Evolutionary conservation across 1,140 invertebrate species (phyloP), one percentile per base, ranked within the genome.

Genomic region (Agraylea sexmaculata): DNA sequence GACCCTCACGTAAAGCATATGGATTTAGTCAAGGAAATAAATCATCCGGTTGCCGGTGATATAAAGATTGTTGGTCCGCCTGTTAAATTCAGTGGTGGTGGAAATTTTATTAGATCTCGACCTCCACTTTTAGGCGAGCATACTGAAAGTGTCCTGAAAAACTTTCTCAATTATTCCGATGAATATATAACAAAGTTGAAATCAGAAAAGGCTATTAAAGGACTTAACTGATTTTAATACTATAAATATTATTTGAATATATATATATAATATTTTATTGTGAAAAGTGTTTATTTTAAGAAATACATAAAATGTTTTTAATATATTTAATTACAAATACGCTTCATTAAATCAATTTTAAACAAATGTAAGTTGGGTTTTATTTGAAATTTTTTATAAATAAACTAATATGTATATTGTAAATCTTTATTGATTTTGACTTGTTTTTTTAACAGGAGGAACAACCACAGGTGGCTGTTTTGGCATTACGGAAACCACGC

Each of bases 71-170:
- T 93, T 3, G 88, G 84, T 1, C 87, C 90, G 7, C 76, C 92
- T 0, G 90, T 94, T 1, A 71, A 69, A 30, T 95, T 78, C 53
- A 84, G 79, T 47, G 69, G 74, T 21, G 74, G 74, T 0, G 64
- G 67, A n/a, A 89, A 88, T 58, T 54, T 64, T 42, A 70, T 78
- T 1, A 70, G 79, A 41, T 67, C 63, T 10, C 70, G 88, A n/a
- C 90, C 92, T 11, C 92, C 92, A 1, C 56, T 66, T 17, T 65
- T 94, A 17, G 93, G 90, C 1, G 73, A 96, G 61, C 90, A 97
- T 53, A 96, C 92, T 1, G 56, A 66, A 28, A 69, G 84, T 54
- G 70, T 96, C 29, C 66, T 96, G 20, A 61, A 58, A 36, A 54
- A 76, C 41, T 53, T 90, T 31, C 60, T 94, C 30, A 68, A 75